phyloP scores from a whole-genome alignment of 2,113 vertebrate genomes.

The Plecotus auritus region DNA sequence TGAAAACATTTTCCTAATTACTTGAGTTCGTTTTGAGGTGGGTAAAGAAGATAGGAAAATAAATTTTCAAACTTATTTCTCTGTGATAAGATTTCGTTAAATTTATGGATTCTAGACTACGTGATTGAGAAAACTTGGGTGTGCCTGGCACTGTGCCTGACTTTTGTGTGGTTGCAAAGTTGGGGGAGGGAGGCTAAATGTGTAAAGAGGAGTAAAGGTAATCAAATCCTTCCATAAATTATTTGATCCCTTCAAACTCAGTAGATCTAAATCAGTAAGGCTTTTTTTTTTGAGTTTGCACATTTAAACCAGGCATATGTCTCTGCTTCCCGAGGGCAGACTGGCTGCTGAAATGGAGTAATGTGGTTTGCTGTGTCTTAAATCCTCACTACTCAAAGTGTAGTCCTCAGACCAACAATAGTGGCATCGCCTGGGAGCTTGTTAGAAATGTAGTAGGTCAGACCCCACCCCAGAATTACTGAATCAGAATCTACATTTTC shows the following conservation, averaged over 20 bases:
- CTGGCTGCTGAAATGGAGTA: neutral
- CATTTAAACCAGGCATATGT: neutral
- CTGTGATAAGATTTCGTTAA: neutral
- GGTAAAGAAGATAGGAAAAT: neutral
- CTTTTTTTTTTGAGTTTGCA: neutral
- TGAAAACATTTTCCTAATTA: neutral
- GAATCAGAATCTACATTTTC: neutral
- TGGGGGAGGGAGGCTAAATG: neutral
- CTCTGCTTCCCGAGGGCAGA: neutral
- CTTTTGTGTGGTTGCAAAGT: neutral
- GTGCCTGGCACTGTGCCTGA: neutral
- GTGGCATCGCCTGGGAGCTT: neutral
- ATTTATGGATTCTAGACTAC: neutral
- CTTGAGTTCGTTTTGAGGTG: neutral
- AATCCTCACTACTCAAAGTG: neutral
- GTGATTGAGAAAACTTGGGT: neutral
- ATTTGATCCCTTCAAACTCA: neutral
- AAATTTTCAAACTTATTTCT: neutral
- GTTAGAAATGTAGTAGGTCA: neutral
- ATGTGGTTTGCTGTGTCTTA: neutral
- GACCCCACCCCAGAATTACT: neutral
- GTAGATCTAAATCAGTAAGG: neutral
- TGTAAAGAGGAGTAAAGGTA: neutral
- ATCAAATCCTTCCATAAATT: neutral
- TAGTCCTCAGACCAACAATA: neutral